Evolutionary conservation across 2,888 invertebrate species (phyloP).

Genomic region (Orgyia antiqua): DNA sequence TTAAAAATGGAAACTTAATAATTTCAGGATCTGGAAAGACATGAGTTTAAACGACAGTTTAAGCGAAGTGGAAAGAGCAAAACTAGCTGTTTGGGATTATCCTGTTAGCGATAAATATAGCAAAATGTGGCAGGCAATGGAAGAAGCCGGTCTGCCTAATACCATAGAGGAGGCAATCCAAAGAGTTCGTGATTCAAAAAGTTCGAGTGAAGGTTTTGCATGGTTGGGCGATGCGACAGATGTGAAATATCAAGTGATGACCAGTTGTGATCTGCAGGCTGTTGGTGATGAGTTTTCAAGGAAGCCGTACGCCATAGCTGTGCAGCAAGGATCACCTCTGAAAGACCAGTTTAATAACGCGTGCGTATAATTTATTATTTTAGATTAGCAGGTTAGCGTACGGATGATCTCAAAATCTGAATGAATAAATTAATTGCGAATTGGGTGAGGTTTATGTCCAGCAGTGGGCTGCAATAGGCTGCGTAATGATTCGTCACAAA

Average conservation of each 20-base stretch:
- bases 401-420: too few relatives aligned
- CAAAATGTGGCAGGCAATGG: conserved; percentile 99
- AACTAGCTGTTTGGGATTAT: conserved; percentile 98
- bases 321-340: conserved; percentile 96
- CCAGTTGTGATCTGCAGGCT: conserved; percentile 92
- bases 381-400: neutral
- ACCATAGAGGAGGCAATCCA: conserved; percentile 88
- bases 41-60: conserved; percentile 97
- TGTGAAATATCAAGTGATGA: conserved; percentile 83
- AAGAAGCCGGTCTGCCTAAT: conserved; percentile 87
- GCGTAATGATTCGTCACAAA: too few relatives aligned
- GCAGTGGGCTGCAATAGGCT: too few relatives aligned
- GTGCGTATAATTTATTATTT: conserved; percentile 80
- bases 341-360: conserved; percentile 97
- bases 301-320: conserved; percentile 98
- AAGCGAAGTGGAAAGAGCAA: conserved; percentile 92
- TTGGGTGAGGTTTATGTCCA: too few relatives aligned
- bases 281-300: conserved; percentile 98
- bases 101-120: conserved; percentile 99
- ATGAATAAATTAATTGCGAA: too few relatives aligned
- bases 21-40: conserved; percentile 97
- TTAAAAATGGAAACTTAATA: too few relatives aligned
- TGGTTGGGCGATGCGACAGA: conserved; percentile 97
- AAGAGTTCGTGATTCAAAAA: conserved; percentile 79
- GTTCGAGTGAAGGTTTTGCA: conserved; percentile 88